These are phyloP conservation scores for Heteropelma amictum DNA, from an alignment of 2,888 invertebrate species.

Conservation along the genomic window DNA sequence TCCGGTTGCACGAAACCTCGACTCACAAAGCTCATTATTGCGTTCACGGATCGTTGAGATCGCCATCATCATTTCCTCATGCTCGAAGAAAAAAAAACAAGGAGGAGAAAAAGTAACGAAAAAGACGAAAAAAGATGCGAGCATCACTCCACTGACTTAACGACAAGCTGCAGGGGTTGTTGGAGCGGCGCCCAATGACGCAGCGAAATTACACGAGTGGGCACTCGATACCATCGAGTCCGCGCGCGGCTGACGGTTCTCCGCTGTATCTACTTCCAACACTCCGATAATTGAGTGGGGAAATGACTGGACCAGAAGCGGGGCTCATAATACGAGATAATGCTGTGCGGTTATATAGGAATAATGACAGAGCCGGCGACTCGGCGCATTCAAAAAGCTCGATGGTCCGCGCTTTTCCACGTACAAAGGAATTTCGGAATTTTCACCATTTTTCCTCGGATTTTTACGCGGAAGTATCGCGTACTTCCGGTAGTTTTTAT, in stretches of 20 bases:
- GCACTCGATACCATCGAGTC: slow-evolving; percentile 20
- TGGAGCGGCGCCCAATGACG: slow-evolving; percentile 50
- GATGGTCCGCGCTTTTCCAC: too few relatives aligned
- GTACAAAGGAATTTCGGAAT: too few relatives aligned
- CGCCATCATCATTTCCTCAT: slow-evolving; percentile 42
- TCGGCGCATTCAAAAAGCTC: too few relatives aligned
- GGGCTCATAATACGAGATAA: slow-evolving; percentile 23
- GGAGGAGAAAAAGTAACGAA: slow-evolving; percentile 3
- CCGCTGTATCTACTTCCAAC: slow-evolving; percentile 39
- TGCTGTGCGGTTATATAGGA: neutral
- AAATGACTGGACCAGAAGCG: slow-evolving; percentile 55
- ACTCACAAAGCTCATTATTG: neutral
- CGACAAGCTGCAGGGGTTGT: slow-evolving; percentile 24
- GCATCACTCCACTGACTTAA: neutral
- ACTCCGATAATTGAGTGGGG: slow-evolving; percentile 59
- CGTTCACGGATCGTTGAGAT: slow-evolving; percentile 30
- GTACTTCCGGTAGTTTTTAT: too few relatives aligned
- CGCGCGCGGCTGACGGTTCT: slow-evolving; percentile 23
- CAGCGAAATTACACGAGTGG: slow-evolving; percentile 42
- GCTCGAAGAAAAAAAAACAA: neutral
- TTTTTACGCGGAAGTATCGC: too few relatives aligned
- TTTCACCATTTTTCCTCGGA: too few relatives aligned
- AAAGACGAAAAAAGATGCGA: neutral
- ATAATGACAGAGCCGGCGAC: too few relatives aligned
- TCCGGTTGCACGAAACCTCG: neutral